Conservation (phyloP, 2,797 vertebrate species). For the Sciurus carolinensis region DNA sequence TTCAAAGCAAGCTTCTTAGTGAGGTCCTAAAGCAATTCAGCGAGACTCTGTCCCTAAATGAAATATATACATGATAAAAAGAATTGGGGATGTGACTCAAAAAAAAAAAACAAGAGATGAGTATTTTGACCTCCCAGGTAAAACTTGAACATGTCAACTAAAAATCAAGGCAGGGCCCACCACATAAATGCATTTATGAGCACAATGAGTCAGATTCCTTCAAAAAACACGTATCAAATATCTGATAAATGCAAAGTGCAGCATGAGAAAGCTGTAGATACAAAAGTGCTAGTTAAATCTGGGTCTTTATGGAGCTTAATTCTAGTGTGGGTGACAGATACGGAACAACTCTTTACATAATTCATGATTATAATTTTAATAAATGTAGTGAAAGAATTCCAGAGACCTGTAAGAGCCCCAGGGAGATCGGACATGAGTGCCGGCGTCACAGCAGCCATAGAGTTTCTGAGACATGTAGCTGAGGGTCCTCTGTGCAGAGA, state of each 20-base stretch:
- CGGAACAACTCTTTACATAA: neutral
- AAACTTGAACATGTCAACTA: neutral
- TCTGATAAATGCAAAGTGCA: neutral
- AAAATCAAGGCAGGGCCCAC: neutral
- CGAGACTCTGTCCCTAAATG: no score
- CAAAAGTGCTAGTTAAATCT: neutral
- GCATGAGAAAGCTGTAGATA: neutral
- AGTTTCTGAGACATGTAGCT: neutral
- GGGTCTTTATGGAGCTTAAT: conserved; percentile 1
- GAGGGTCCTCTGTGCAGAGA: neutral
- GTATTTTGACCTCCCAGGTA: neutral
- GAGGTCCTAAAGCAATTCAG: no score
- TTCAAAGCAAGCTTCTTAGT: no score
- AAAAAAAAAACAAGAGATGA: no score
- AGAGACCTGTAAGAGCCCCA: neutral
- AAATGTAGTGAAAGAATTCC: neutral
- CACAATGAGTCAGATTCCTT: neutral
- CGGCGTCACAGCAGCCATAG: neutral
- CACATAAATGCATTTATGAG: neutral
- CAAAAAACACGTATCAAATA: neutral
- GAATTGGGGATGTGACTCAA: no score
- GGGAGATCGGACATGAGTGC: neutral
- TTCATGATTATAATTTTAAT: neutral
- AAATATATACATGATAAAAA: no score
- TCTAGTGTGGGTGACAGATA: conserved; percentile 39